Evolutionary conservation across 2,113 vertebrate genomes (phyloP).

Genomic region (Oncorhynchus tshawytscha): DNA sequence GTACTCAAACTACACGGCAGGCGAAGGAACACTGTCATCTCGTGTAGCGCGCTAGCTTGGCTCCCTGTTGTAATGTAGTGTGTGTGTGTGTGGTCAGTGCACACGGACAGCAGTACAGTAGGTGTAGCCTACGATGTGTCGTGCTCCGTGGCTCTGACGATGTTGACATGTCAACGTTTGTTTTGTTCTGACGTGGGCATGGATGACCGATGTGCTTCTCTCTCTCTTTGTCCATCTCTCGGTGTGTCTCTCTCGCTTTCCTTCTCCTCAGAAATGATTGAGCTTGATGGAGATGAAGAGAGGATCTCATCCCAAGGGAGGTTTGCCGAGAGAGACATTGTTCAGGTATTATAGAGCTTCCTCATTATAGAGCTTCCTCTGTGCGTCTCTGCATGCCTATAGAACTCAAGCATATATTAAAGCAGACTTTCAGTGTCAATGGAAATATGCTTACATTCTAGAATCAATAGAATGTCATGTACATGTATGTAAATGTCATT

Average conservation of each 20-base stretch:
- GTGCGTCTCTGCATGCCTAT: background rate
- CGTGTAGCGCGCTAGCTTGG: background rate
- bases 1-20: too few relatives aligned
- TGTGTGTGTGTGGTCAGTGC: background rate
- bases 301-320: conserved; percentile 94
- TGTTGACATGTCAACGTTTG: background rate
- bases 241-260: conserved; percentile 63
- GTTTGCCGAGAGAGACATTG: conserved; percentile 94
- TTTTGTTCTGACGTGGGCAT: background rate
- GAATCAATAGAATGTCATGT: too few relatives aligned
- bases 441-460: too few relatives aligned
- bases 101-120: too few relatives aligned
- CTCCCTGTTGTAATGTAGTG: background rate
- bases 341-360: conserved; percentile 79
- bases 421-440: too few relatives aligned
- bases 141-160: background rate
- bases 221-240: conserved; percentile 8
- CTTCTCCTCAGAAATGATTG: conserved; percentile 85
- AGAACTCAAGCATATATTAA: background rate
- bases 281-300: conserved; percentile 94
- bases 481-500: too few relatives aligned
- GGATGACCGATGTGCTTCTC: conserved; percentile 38
- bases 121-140: background rate
- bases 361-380: background rate
- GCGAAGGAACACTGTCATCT: background rate